Evolutionary conservation across 2,113 vertebrate genomes (phyloP).

Genomic region (Balaeniceps rex): DNA sequence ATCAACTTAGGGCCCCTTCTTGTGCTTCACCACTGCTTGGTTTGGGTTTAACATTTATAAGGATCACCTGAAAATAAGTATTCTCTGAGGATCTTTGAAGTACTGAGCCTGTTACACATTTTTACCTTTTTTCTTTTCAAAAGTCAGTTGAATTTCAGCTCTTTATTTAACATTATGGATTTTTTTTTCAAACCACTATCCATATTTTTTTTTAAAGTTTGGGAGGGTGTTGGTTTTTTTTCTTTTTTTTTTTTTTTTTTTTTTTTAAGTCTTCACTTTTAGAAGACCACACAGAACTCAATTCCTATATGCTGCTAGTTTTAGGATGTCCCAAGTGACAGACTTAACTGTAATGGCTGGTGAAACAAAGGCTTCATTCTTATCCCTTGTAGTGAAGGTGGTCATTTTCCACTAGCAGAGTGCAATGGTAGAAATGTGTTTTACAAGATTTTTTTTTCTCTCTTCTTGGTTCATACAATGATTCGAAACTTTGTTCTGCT

Average conservation of each 20-base stretch:
- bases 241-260: neutral
- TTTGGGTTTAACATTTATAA: neutral
- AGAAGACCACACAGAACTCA: neutral
- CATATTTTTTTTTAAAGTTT: neutral
- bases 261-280: neutral
- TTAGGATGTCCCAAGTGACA: neutral
- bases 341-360: neutral
- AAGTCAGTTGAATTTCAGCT: neutral
- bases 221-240: accelerated
- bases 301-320: neutral
- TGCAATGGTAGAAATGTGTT: neutral
- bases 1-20: neutral
- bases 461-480: neutral
- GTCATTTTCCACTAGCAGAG: neutral
- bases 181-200: neutral
- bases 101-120: neutral
- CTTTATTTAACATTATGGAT: neutral
- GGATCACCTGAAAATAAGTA: neutral
- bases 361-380: neutral
- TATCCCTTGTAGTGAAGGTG: neutral
- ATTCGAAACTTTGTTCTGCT: neutral
- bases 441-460: neutral
- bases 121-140: neutral
- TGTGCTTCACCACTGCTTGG: neutral
- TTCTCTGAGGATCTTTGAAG: neutral